Evolutionary conservation across 2,113 vertebrate genomes (phyloP).

Genomic region (Hiodon tergisus): DNA sequence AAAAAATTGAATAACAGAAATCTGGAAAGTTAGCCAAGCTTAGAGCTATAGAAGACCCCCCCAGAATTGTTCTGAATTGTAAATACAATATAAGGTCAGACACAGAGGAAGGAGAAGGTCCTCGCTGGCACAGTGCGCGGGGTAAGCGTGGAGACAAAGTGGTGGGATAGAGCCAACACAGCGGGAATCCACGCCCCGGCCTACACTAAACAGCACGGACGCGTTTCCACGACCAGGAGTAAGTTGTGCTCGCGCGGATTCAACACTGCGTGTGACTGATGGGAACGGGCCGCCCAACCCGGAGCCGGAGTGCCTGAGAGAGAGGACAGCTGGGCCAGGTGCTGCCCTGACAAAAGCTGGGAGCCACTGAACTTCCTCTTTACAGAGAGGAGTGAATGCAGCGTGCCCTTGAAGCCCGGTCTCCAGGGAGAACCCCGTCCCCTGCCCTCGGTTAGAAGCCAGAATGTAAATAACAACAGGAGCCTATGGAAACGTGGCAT

Average conservation of each 20-base stretch:
- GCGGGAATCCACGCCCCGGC: neutral
- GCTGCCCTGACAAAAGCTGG: too few species aligned
- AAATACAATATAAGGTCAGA: constrained; percentile 53
- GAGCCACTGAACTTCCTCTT: too few species aligned
- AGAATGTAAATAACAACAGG: too few species aligned
- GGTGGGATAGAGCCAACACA: neutral
- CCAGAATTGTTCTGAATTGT: constrained; percentile 47
- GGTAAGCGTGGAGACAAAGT: neutral
- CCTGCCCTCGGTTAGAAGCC: too few species aligned
- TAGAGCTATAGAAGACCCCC: constrained; percentile 15
- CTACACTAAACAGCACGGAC: neutral
- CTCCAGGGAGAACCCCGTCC: too few species aligned
- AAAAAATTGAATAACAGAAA: neutral
- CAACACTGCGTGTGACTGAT: neutral
- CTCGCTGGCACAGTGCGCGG: constrained; percentile 35
- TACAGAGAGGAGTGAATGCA: too few species aligned
- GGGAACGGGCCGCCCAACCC: too few species aligned
- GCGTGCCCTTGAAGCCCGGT: too few species aligned
- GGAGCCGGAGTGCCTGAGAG: too few species aligned
- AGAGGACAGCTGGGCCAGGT: too few species aligned
- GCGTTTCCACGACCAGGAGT: neutral
- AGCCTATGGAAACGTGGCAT: neutral
- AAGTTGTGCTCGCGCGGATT: constrained; percentile 1
- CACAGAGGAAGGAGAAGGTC: constrained; percentile 43
- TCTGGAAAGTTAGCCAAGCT: neutral